These are phyloP conservation scores for Dendrolimus kikuchii DNA, from an alignment of 1,140 invertebrate genomes.

Conservation along the genomic window DNA sequence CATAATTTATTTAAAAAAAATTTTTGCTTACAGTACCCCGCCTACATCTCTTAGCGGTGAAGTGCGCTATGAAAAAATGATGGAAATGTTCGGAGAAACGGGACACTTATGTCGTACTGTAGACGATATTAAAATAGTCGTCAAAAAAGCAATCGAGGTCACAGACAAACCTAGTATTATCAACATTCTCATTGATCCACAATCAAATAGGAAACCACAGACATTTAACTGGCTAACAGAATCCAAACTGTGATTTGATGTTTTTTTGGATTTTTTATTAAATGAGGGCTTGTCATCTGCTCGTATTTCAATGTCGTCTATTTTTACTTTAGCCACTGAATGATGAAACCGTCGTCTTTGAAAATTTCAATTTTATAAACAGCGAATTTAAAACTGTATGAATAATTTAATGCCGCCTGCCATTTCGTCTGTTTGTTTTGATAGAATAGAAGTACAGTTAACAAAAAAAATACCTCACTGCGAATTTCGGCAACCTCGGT, in stretches of 20 bases:
- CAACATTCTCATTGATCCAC: constrained; percentile 92
- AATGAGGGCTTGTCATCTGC: too few species aligned
- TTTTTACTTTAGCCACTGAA: too few species aligned
- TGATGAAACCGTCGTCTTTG: too few species aligned
- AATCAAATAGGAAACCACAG: constrained; percentile 92
- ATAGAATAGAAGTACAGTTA: too few species aligned
- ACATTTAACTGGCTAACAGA: constrained; percentile 93
- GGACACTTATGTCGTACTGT: constrained; percentile 87
- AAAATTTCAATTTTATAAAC: too few species aligned
- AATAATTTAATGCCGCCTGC: too few species aligned
- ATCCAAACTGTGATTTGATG: constrained; percentile 82
- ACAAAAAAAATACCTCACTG: too few species aligned
- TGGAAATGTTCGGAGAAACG: constrained; percentile 85
- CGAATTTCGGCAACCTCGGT: too few species aligned
- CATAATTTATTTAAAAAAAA: neutral
- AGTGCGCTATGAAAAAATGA: constrained; percentile 91
- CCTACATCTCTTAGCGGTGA: constrained; percentile 84
- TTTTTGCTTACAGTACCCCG: constrained; percentile 78
- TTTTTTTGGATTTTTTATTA: too few species aligned
- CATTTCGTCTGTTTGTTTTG: too few species aligned
- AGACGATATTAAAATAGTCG: constrained; percentile 80
- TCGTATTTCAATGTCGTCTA: too few species aligned
- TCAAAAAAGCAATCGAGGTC: constrained; percentile 78
- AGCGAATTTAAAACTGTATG: too few species aligned
- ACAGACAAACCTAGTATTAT: constrained; percentile 87